Base-by-base conservation (phyloP, 2,888 invertebrate genomes). In the Cinara cedri region DNA sequence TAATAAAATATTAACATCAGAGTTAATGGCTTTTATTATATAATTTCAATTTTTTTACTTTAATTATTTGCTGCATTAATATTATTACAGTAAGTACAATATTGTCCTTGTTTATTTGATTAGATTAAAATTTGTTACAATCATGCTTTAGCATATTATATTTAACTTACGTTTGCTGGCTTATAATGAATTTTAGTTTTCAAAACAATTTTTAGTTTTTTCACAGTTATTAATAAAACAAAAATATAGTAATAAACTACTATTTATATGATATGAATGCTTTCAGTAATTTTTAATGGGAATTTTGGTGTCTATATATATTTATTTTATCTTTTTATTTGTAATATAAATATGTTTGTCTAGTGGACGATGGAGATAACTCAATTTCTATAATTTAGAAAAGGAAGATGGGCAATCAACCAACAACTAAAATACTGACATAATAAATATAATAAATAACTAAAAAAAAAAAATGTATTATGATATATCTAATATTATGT, bases 251-350 rank as follows among this genome's bases (percentile, higher is more conserved):
- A 19, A 21, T 13, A 34, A 16, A 21, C 24, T 55, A n/a, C 14
- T 44, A 57, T 57, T 57, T 57, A 16, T 57, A 49, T 19, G 42
- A 44, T 60, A 46, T 49, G 26, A 19, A 60, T 46, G 60, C 24
- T 49, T n/a, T 49, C 46, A 57, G 72, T 72, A 60, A 60, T 49
- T 72, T 66, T 66, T 49, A 21, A 26, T 60, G 24, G 72, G 24
- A 72, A 60, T 24, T 72, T 72, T 46, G 49, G 26, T 72, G 72
- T 60, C 60, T 72, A 60, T 60, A 26, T 34, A 13, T 71, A 57
- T 8, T 72, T 24, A n/a, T 46, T 72, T n/a, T 57, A 44, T 44
- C 16, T 11, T 24, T 57, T 44, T 57, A 16, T 68, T 71, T 71
- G 8, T 55, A 44, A 24, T 16, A 16, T 74, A 51, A 66, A 16